Percentiles rank a stretch among this genome's conserved stretches.
These are phyloP conservation scores for Minunthozetes semirufus DNA, from an alignment of 2,888 invertebrate genomes.

Conservation along the genomic window DNA sequence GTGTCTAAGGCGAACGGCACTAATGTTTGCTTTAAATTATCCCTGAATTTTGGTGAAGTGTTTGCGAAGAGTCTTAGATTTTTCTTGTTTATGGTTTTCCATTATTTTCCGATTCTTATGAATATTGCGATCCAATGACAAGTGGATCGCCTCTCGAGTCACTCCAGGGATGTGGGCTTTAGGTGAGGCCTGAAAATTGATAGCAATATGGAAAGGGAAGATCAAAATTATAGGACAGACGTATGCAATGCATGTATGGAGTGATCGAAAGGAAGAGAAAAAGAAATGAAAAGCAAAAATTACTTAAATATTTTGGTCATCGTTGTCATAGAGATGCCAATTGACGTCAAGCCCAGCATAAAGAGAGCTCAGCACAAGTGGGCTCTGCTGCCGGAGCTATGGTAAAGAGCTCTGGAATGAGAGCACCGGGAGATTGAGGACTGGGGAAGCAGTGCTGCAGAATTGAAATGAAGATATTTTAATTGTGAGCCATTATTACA, in stretches of 20 bases:
- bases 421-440: neutral
- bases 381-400: neutral
- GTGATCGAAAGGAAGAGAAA: constrained; percentile 5
- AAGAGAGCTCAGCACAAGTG: neutral
- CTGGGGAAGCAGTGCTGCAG: neutral
- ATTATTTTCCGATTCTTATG: no score
- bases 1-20: no score
- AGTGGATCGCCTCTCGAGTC: no score
- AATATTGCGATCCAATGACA: no score
- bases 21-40: no score
- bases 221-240: neutral
- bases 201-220: neutral
- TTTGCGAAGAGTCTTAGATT: no score
- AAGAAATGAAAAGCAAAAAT: neutral
- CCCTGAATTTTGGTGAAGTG: no score
- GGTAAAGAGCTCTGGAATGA: neutral
- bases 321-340: constrained; percentile 23
- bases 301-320: constrained; percentile 24
- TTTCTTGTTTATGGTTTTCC: no score
- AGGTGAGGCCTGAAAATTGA: no score
- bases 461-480: no score
- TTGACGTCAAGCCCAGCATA: constrained; percentile 7
- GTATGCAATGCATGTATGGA: neutral
- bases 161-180: no score
- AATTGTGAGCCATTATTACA: no score